A percentile compares a stretch with the other conserved stretches of the same genome.
phyloP scores from a whole-genome alignment of 1,140 invertebrate species.

The Drosophila sp. region DNA sequence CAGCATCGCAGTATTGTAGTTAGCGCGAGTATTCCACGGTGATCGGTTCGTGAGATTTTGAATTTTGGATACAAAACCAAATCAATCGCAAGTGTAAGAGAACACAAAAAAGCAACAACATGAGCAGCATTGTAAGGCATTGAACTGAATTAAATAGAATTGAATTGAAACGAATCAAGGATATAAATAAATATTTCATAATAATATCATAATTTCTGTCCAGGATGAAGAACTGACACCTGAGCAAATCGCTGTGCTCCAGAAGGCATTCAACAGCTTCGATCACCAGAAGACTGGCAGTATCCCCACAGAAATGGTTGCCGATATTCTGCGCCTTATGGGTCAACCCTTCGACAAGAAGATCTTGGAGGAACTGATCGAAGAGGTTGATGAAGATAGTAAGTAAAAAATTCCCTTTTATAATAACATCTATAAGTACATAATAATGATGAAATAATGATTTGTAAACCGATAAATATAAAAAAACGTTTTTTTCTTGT shows the following conservation, averaged over 20 bases:
- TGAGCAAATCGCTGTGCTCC: conserved; percentile 90
- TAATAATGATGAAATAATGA: background rate
- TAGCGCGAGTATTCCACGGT: conserved; percentile 68
- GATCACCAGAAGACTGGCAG: conserved; percentile 96
- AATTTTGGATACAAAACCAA: conserved; percentile 22
- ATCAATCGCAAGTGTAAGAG: background rate
- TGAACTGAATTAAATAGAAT: background rate
- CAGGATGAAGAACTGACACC: conserved; percentile 87
- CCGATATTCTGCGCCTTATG: conserved; percentile 96
- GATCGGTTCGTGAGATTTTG: conserved; percentile 66
- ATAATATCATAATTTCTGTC: no score
- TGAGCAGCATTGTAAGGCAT: conserved; percentile 66
- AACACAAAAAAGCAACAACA: conserved; percentile 47
- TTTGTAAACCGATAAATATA: background rate
- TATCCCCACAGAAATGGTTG: conserved; percentile 97
- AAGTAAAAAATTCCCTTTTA: conserved; percentile 83
- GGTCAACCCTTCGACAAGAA: conserved; percentile 97
- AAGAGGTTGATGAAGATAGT: conserved; percentile 98
- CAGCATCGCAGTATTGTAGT: conserved; percentile 66
- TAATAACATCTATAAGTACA: no score
- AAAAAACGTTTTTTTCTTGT: no score
- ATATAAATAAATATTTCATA: conserved; percentile 8
- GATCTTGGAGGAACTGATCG: conserved; percentile 96
- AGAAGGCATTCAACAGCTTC: conserved; percentile 98
- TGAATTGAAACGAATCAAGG: conserved; percentile 10